Evolutionary conservation across 2,113 vertebrate species (phyloP).

Genomic region (Fukomys damarensis): DNA sequence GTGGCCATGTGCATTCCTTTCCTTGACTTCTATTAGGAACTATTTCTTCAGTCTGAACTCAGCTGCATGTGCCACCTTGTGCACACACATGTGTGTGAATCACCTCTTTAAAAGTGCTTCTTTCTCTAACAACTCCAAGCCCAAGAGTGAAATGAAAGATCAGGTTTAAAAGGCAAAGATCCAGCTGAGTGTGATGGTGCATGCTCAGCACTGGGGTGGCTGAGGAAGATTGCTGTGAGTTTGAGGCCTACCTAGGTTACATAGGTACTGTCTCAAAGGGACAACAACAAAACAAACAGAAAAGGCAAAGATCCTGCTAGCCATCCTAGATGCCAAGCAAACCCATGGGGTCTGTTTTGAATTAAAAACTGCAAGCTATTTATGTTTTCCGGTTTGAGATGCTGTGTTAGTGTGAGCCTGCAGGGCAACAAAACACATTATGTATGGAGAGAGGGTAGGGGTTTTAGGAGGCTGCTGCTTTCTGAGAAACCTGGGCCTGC

Average conservation of each 20-base stretch:
- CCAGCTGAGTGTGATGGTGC: background rate
- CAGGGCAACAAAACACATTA: background rate
- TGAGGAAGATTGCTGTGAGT: background rate
- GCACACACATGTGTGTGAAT: background rate
- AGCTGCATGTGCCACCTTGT: background rate
- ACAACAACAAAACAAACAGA: background rate
- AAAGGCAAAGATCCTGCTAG: background rate
- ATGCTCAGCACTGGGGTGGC: background rate
- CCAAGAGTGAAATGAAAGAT: background rate
- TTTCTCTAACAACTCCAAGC: background rate
- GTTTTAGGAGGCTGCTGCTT: background rate
- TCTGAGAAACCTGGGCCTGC: background rate
- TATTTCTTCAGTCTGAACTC: slow-evolving; percentile 64
- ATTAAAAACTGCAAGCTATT: background rate
- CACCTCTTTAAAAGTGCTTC: background rate
- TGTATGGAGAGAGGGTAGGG: background rate
- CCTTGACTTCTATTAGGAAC: slow-evolving; percentile 77
- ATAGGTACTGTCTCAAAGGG: background rate
- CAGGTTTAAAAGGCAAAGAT: background rate
- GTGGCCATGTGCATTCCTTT: slow-evolving; percentile 58
- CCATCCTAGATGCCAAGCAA: background rate
- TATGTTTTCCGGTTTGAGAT: background rate
- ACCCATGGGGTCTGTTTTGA: background rate
- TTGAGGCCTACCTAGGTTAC: background rate
- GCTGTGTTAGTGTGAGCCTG: background rate